Evolutionary conservation across 2,888 invertebrate genomes (phyloP), one percentile per base, ranked within the genome.

Genomic region (Ametastegia equiseti): DNA sequence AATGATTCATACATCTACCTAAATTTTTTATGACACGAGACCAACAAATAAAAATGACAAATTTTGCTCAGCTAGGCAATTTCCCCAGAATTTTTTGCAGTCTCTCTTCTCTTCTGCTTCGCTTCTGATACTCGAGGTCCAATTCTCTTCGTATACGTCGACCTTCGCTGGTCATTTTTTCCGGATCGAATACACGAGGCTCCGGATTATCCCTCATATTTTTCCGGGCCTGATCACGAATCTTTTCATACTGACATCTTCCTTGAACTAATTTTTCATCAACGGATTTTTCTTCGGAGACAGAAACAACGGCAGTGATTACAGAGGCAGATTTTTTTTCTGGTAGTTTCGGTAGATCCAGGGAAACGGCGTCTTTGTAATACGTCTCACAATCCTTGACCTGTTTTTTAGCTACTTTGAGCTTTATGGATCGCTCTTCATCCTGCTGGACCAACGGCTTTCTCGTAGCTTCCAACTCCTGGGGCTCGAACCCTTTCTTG

Each of bases 401-500:
- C 54, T 84, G 83, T 3, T 86, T 82, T 19, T 67, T 80, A 0
- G 86, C 88, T 71, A 86, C 89, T 92, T 86, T 92, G 90, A 89
- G 93, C 92, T 89, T 94, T 93, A 82, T 92, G 91, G 85, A 93
- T 88, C 82, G 94, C 91, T 89, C 94, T 93, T 75, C 92, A 89
- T 90, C 93, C 93, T 94, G 88, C 84, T 93, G 93, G 81, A 94
- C 92, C 39, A 95, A 86, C 0, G 95, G 95, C 85, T 93, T 92
- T 85, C 94, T 94, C 47, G 94, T 92, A 84, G 93, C 93, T 81
- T 94, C 93, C 15, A 95, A 87, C 84, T 94, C 93, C n/a, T 93
- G 92, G 82, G 94, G 93, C 79, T 94, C 93, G 47, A 95, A 92
- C 85, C 94, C 93, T 86, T 95, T 95, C 83, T 94, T 95, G 1